Conservation (phyloP, 2,113 vertebrate species). For the Salminus brasiliensis region DNA sequence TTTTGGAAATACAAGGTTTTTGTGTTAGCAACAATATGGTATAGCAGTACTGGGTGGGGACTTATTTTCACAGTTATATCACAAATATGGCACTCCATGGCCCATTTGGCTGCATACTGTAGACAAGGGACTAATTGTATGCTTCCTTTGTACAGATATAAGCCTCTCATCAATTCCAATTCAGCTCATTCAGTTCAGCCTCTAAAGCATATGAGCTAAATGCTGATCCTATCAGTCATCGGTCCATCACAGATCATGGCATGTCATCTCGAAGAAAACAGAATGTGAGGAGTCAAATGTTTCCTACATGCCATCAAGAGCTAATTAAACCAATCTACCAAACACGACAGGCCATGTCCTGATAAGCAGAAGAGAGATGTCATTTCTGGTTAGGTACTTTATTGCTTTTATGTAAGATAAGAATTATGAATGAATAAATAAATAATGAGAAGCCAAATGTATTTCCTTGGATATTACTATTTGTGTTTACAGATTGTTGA, state of each 20-base stretch:
- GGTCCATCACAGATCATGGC: neutral
- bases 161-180: neutral
- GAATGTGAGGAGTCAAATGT: neutral
- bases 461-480: constrained; percentile 71
- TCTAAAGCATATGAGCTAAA: neutral
- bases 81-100: neutral
- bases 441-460: constrained; percentile 78
- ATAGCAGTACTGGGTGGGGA: too few relatives aligned
- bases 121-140: neutral
- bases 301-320: constrained; percentile 1
- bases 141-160: neutral
- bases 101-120: neutral
- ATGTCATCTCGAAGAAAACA: neutral
- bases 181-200: neutral
- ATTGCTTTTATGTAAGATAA: constrained; percentile 54
- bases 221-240: neutral
- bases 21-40: too few relatives aligned
- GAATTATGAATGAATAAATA: constrained; percentile 73
- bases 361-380: constrained; percentile 55
- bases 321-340: neutral
- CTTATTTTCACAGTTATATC: too few relatives aligned
- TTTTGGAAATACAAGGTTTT: too few relatives aligned
- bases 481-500: constrained; percentile 59
- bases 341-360: constrained; percentile 9
- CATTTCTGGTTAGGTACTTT: constrained; percentile 62